Base-by-base conservation (phyloP, 2,888 invertebrate species). In the Euproctis similis region DNA sequence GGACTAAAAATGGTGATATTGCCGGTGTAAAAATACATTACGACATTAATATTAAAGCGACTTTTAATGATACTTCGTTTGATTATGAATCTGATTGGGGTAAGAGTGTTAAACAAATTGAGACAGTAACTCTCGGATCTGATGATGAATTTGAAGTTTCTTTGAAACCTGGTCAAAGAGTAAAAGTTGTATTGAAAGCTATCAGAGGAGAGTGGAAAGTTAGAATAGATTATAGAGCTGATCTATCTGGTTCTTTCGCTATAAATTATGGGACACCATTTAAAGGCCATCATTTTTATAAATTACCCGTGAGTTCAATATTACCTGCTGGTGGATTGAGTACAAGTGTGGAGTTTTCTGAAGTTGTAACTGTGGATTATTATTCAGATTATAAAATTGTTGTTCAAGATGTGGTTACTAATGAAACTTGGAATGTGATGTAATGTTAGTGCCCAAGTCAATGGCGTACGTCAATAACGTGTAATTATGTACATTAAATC, bases 131-230 rank as follows among this genome's bases (percentile, higher is more conserved):
- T 21, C 9, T 21, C 6, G 21, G 21, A 4, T 11, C 21, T 21
- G 21, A 9, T 7, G 3, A 27, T 61, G 1, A 21, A 28, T 1
- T 59, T 59, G 0, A 49, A 28, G 4, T 39, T 36, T 10, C 53
- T 46, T 0, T 34, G 31, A 0, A 37, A 61, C 17, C 21, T 63
- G 2, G 34, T 2, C 21, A 21, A 21, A 21, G 10, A 10, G 21
- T 11, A 8, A 21, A 21, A 10, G 21, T 7, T 10, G 9, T 21
- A 4, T 21, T 21, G 6, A 21, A 2, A 2, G 21, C 4, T 2
- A 21, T 8, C 6, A 10, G 6, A 10, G 21, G 21, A 6, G 11
- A 6, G 4, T 21, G 9, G 2, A 21, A 21, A 5, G 11, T 21
- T 2, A 21, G 11, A 21, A 21, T 21, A 2, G 10, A 21, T 10